A percentile compares a stretch with the other conserved stretches of the same genome.
These are phyloP conservation scores for Biston stratarius DNA, from an alignment of 2,888 invertebrate genomes.

Conservation along the genomic window DNA sequence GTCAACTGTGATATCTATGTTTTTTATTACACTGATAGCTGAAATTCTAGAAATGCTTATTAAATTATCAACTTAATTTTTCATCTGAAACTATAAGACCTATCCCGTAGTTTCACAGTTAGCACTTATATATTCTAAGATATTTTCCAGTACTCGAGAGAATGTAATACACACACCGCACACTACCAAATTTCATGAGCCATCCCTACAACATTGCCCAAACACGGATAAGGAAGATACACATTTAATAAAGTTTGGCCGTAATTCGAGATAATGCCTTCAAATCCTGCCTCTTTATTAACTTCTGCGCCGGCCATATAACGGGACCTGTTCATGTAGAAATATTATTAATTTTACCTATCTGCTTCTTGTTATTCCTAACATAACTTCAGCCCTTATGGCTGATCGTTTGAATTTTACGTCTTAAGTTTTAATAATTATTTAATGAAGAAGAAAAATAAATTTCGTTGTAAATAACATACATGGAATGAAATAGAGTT, in stretches of 20 bases:
- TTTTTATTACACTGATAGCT: too few species aligned
- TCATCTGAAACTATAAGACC: too few species aligned
- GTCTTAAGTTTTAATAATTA: neutral
- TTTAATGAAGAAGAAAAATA: too few species aligned
- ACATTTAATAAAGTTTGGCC: slow-evolving; percentile 52
- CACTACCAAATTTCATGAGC: slow-evolving; percentile 13
- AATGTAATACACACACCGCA: slow-evolving; percentile 9
- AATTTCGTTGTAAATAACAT: too few species aligned
- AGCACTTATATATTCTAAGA: neutral
- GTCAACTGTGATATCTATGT: too few species aligned
- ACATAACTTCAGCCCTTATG: slow-evolving; percentile 10
- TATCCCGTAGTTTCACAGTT: too few species aligned
- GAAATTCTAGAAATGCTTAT: too few species aligned
- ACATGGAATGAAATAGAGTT: too few species aligned
- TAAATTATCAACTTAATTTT: too few species aligned
- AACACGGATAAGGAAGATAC: slow-evolving; percentile 40
- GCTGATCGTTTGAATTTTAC: slow-evolving; percentile 10
- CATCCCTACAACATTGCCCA: slow-evolving; percentile 25
- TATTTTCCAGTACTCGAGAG: neutral
- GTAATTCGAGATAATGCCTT: slow-evolving; percentile 51
- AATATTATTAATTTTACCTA: slow-evolving; percentile 34
- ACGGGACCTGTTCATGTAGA: slow-evolving; percentile 25
- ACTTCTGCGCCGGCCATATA: slow-evolving; percentile 43
- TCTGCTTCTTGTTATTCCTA: slow-evolving; percentile 7
- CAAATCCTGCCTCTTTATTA: slow-evolving; percentile 55